Evolutionary conservation across 2,888 invertebrate genomes (phyloP).

Genomic region (Pollenia labialis): DNA sequence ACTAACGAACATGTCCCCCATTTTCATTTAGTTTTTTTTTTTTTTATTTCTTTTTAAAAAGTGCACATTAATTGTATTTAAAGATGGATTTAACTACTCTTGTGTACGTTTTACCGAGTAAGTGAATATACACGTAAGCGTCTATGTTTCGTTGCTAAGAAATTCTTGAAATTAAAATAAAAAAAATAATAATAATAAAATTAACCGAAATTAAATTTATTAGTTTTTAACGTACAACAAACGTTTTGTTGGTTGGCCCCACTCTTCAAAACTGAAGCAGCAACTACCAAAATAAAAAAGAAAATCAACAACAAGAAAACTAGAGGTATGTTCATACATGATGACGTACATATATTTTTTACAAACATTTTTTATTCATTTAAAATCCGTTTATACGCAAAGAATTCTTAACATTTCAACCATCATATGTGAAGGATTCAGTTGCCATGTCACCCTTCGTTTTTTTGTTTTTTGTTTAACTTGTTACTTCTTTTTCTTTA

Average conservation of each 20-base stretch:
- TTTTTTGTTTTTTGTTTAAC: background rate
- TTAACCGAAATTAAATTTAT: slow-evolving; percentile 66
- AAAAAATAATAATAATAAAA: slow-evolving; percentile 40
- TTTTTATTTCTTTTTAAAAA: slow-evolving; percentile 39
- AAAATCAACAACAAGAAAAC: slow-evolving; percentile 19
- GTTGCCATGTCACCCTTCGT: slow-evolving; percentile 64
- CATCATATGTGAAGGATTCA: slow-evolving; percentile 49
- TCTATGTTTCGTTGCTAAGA: slow-evolving; percentile 10
- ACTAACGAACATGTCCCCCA: background rate
- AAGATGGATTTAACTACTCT: slow-evolving; percentile 45
- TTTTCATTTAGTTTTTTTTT: slow-evolving; percentile 11
- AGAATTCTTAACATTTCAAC: slow-evolving; percentile 41
- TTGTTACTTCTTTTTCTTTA: background rate
- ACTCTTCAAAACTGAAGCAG: slow-evolving; percentile 23
- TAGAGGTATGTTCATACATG: slow-evolving; percentile 8
- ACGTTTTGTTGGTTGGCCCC: slow-evolving; percentile 19
- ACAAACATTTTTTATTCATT: slow-evolving; percentile 46
- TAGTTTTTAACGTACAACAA: slow-evolving; percentile 63
- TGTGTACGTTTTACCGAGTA: background rate
- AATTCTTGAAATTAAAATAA: slow-evolving; percentile 43
- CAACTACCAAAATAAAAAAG: background rate
- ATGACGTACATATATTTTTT: slow-evolving; percentile 23
- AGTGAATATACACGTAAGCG: background rate
- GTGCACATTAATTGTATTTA: slow-evolving; percentile 65
- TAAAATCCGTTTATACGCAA: slow-evolving; percentile 53